phyloP scores from a whole-genome alignment of 37 sponge, comb jelly and placozoan genomes.

The Chondrilla cf. caribensis region DNA sequence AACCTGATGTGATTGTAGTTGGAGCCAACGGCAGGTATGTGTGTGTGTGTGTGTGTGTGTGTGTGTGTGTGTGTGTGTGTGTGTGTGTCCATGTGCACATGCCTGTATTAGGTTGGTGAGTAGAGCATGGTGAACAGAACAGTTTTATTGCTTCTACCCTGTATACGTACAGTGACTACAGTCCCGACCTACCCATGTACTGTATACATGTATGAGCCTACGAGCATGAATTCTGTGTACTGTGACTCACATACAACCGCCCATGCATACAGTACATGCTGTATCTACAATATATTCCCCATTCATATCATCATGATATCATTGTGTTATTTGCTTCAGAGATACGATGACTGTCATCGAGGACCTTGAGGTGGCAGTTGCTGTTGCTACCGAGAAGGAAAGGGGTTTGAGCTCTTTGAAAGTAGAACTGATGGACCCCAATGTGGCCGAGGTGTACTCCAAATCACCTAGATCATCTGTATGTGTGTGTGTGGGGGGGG shows the following conservation, averaged over 20 bases:
- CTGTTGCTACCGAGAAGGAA: constrained; percentile 56
- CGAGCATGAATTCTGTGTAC: too few relatives aligned
- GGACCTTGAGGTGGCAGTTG: constrained; percentile 45
- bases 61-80: not conserved
- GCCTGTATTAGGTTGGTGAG: not conserved
- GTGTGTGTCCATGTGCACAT: too few relatives aligned
- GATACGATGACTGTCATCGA: constrained; percentile 62
- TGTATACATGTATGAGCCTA: too few relatives aligned
- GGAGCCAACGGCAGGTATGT: constrained; percentile 57
- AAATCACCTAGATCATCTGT: constrained; percentile 63
- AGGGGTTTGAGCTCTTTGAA: constrained; percentile 37
- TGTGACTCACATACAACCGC: too few relatives aligned
- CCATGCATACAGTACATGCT: too few relatives aligned
- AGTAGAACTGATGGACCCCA: constrained; percentile 69
- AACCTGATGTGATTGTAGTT: constrained; percentile 64
- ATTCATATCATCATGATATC: too few relatives aligned
- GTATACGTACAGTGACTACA: too few relatives aligned
- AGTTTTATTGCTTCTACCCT: not conserved
- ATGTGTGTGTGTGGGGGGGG: not conserved
- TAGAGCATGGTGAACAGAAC: not conserved
- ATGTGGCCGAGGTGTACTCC: constrained; percentile 62
- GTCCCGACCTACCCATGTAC: too few relatives aligned
- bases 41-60: constrained; percentile 7
- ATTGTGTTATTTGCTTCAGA: constrained; percentile 13
- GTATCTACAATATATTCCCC: too few relatives aligned